Conservation (phyloP, 2,888 invertebrate species). For the Harpagoxenus sublaevis region DNA sequence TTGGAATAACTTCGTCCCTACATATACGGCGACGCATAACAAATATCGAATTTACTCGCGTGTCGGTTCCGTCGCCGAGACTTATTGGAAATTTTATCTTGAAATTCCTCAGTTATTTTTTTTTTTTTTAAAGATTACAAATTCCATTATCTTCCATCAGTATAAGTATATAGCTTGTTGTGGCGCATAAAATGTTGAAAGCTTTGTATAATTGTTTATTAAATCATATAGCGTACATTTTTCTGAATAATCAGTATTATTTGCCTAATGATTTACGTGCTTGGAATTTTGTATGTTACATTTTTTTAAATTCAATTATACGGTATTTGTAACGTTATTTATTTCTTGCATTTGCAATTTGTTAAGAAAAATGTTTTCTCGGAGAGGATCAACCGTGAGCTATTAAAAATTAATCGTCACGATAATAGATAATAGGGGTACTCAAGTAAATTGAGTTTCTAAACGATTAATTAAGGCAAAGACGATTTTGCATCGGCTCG, state of each 20-base stretch:
- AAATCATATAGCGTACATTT: neutral
- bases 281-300: neutral
- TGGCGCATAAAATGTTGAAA: neutral
- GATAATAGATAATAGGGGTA: conserved; percentile 11
- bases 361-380: conserved; percentile 10
- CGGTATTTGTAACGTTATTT: neutral
- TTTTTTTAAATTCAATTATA: neutral
- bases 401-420: conserved; percentile 17
- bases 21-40: neutral
- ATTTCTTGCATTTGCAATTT: neutral
- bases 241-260: neutral
- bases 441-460: too few species aligned
- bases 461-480: conserved; percentile 64
- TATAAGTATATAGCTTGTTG: neutral
- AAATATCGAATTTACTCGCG: conserved; percentile 36
- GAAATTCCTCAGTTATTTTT: conserved; percentile 48
- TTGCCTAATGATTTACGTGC: neutral
- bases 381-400: neutral
- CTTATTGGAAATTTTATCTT: conserved; percentile 45
- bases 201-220: neutral
- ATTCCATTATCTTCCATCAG: neutral
- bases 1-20: conserved; percentile 14
- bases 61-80: neutral
- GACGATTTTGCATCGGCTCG: conserved; percentile 53
- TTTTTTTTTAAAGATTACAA: conserved; percentile 47